A percentile compares a stretch with the other conserved stretches of the same genome.
These are phyloP conservation scores for Anastrepha obliqua DNA, from an alignment of 1,140 invertebrate genomes.

Conservation along the genomic window DNA sequence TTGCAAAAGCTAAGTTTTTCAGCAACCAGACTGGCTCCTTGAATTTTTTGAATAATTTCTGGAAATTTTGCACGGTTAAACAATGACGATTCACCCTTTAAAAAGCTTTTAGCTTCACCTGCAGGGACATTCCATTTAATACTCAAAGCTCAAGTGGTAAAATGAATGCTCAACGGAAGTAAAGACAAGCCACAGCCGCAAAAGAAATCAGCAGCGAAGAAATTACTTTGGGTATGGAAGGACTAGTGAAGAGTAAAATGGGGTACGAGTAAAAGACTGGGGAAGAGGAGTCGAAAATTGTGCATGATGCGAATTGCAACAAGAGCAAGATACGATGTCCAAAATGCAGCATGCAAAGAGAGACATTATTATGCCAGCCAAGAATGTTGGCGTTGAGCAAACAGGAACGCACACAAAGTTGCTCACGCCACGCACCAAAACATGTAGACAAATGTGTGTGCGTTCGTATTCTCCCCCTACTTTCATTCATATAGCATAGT, in stretches of 20 bases:
- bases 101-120: neutral
- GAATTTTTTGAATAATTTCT: too few species aligned
- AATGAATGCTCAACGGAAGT: neutral
- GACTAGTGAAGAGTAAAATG: too few species aligned
- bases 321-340: neutral
- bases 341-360: neutral
- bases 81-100: neutral
- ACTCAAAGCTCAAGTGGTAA: neutral
- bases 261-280: neutral
- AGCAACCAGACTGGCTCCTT: too few species aligned
- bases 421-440: neutral
- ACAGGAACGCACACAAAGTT: neutral
- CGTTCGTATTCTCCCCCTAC: neutral
- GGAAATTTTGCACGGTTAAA: neutral
- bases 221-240: neutral
- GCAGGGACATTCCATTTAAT: constrained; percentile 15
- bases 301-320: neutral
- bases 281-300: neutral
- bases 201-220: neutral
- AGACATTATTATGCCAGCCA: constrained; percentile 47
- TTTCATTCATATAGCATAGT: too few species aligned
- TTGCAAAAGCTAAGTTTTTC: too few species aligned
- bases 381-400: constrained; percentile 41
- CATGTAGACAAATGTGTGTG: neutral
- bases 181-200: neutral